Evolutionary conservation across 2,888 invertebrate species (phyloP).

Genomic region (Drosophila flavopinicola): DNA sequence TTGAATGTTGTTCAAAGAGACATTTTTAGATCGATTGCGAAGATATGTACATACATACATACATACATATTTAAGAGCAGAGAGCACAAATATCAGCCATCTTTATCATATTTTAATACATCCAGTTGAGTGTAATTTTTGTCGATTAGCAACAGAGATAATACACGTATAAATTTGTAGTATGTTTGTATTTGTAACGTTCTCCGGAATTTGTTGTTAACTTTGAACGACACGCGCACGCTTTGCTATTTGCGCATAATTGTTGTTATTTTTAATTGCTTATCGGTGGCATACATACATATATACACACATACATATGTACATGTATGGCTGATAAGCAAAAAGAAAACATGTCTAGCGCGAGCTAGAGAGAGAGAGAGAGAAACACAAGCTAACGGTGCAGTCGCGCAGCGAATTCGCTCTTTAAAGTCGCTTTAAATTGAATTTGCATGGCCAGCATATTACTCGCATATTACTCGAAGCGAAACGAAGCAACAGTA

Average conservation of each 20-base stretch:
- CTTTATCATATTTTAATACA: too few species aligned
- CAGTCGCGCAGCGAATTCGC: constrained; percentile 19
- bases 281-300: constrained; percentile 36
- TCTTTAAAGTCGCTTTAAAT: constrained; percentile 48
- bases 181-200: too few species aligned
- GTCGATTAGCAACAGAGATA: too few species aligned
- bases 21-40: too few species aligned
- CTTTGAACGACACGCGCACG: constrained; percentile 24
- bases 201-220: constrained; percentile 18
- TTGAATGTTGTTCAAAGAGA: too few species aligned
- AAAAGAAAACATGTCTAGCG: neutral
- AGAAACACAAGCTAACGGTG: constrained; percentile 16
- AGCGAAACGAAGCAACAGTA: constrained; percentile 36
- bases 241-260: constrained; percentile 25
- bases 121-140: too few species aligned
- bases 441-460: constrained; percentile 48
- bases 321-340: constrained; percentile 46
- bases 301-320: too few species aligned
- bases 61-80: too few species aligned
- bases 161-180: too few species aligned
- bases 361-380: neutral
- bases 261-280: constrained; percentile 48
- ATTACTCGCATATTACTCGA: constrained; percentile 39
- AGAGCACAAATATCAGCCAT: too few species aligned
- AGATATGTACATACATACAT: too few species aligned